Evolutionary conservation across 2,113 vertebrate genomes (phyloP).

Genomic region (Laticauda colubrina): DNA sequence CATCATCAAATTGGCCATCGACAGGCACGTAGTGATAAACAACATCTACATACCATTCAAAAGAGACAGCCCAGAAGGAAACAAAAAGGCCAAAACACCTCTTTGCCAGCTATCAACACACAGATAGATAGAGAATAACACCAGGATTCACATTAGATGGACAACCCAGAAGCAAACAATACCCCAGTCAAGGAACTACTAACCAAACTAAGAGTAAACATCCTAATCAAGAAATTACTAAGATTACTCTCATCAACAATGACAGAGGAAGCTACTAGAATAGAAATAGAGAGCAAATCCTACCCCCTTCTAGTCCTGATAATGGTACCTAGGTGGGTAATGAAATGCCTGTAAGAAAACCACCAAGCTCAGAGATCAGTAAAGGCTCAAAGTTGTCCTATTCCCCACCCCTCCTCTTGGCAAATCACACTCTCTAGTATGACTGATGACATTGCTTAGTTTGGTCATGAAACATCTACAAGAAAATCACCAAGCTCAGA

Average conservation of each 20-base stretch:
- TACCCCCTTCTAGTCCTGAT: neutral
- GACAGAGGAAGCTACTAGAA: neutral
- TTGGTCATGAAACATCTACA: too few species aligned
- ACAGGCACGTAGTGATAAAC: neutral
- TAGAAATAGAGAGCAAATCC: neutral
- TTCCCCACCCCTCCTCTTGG: too few species aligned
- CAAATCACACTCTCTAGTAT: too few species aligned
- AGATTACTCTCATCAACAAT: neutral
- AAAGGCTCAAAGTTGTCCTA: too few species aligned
- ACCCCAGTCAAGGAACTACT: neutral
- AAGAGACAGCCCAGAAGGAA: neutral
- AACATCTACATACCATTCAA: neutral
- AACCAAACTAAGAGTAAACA: neutral
- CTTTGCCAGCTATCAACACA: neutral
- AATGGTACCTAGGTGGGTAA: neutral
- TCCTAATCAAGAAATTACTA: neutral
- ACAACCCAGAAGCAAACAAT: neutral
- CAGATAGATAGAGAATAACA: neutral
- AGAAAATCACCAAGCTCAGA: too few species aligned
- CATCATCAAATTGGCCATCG: neutral
- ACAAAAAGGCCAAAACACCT: neutral
- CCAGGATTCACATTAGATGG: neutral
- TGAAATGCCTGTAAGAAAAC: too few species aligned
- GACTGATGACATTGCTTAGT: too few species aligned
- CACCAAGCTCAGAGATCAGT: too few species aligned